Conservation (phyloP, 1,140 invertebrate genomes). For the Oscheius sp. region DNA sequence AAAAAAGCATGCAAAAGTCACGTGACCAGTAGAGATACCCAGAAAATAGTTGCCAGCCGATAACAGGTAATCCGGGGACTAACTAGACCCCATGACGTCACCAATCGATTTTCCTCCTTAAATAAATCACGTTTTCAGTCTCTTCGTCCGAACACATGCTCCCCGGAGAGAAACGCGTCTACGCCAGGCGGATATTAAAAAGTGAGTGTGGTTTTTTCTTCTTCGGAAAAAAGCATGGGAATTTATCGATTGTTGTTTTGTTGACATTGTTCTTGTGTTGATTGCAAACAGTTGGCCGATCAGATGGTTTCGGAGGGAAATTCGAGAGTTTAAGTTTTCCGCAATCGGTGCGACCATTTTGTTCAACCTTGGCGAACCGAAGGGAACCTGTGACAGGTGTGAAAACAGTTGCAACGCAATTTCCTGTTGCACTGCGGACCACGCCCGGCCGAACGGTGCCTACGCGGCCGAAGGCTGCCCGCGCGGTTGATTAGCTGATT, state of each 20-base stretch:
- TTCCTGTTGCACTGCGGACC: background rate
- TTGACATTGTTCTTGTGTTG: no score
- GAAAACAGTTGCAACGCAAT: background rate
- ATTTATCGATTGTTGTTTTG: no score
- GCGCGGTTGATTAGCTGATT: no score
- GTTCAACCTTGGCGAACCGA: background rate
- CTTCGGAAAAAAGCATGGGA: no score
- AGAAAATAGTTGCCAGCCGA: no score
- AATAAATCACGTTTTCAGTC: background rate
- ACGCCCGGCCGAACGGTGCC: background rate
- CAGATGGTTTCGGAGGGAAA: no score
- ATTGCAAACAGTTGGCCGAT: no score
- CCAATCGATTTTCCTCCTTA: background rate
- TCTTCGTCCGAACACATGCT: slow-evolving; percentile 6
- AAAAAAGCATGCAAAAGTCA: no score
- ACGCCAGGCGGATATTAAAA: slow-evolving; percentile 19
- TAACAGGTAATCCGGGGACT: background rate
- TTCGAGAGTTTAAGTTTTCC: background rate
- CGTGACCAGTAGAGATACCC: no score
- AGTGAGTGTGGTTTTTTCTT: slow-evolving; percentile 22
- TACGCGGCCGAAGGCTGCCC: background rate
- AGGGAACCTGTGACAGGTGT: background rate
- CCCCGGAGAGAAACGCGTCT: background rate
- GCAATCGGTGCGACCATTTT: background rate
- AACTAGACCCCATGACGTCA: background rate